These are phyloP conservation scores for Thunnus maccoyii DNA, from an alignment of 2,113 vertebrate species.

Conservation along the genomic window DNA sequence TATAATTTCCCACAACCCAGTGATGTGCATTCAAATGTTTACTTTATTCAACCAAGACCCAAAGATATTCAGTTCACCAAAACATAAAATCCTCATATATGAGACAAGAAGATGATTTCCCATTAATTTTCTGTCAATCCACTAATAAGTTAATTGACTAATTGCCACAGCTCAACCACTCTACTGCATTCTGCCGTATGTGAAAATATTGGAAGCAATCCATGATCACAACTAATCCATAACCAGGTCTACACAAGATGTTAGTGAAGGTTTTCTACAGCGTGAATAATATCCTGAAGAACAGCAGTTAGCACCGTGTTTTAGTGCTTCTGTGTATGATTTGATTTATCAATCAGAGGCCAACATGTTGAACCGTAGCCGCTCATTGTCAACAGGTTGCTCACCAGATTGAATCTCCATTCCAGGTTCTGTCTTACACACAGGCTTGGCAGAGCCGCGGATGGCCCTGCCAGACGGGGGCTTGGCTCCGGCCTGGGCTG, in stretches of 20 bases:
- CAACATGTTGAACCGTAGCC: not conserved
- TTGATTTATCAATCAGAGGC: not conserved
- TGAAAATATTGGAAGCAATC: not conserved
- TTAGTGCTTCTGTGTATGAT: not conserved
- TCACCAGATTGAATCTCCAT: conserved; percentile 85
- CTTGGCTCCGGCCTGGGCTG: conserved; percentile 82
- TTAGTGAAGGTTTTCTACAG: not conserved
- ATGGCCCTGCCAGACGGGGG: conserved; percentile 80
- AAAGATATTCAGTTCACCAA: too few species aligned
- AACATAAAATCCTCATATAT: too few species aligned
- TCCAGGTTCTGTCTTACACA: conserved; percentile 94
- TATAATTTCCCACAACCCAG: too few species aligned
- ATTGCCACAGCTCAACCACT: too few species aligned
- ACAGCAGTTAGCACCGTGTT: not conserved
- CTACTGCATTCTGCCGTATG: too few species aligned
- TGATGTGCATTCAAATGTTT: too few species aligned
- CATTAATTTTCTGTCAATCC: too few species aligned
- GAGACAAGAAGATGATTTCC: too few species aligned
- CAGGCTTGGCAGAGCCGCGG: conserved; percentile 86
- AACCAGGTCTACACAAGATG: not conserved
- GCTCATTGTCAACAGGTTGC: conserved; percentile 54
- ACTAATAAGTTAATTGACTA: too few species aligned
- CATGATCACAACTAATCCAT: not conserved
- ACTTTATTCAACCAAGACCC: too few species aligned
- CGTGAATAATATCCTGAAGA: not conserved